Percentiles rank a stretch among this genome's conserved stretches.
Conservation (phyloP, 2,888 invertebrate species). For the Lasioglossum zephyrum region DNA sequence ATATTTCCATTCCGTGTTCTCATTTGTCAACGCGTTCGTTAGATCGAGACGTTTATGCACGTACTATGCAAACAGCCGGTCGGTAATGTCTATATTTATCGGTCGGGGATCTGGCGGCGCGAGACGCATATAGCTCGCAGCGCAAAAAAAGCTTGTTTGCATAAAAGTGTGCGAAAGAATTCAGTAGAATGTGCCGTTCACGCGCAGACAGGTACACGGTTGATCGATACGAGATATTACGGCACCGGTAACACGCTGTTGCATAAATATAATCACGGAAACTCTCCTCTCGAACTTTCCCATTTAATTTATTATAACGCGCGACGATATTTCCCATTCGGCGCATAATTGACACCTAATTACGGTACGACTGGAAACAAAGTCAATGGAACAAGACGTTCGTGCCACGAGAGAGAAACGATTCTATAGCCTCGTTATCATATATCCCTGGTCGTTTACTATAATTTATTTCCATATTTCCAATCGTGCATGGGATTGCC, state of each 20-base stretch:
- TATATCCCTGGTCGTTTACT: not conserved
- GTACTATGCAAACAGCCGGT: not conserved
- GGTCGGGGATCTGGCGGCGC: not conserved
- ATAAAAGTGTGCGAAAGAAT: conserved; percentile 18
- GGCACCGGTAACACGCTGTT: not conserved
- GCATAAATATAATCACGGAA: conserved; percentile 19
- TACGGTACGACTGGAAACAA: conserved; percentile 20
- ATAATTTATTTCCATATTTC: conserved; percentile 37
- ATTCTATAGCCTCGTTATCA: conserved; percentile 20
- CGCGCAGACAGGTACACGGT: not conserved
- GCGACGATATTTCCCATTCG: conserved; percentile 17
- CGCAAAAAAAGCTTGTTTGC: not conserved
- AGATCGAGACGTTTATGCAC: not conserved
- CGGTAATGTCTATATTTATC: conserved; percentile 2
- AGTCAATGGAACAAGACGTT: conserved; percentile 21
- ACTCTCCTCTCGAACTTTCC: not conserved
- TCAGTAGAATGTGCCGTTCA: not conserved
- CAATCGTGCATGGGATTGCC: conserved; percentile 40
- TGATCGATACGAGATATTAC: conserved; percentile 19
- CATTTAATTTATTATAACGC: conserved; percentile 16
- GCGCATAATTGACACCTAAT: conserved; percentile 37
- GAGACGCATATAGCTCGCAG: not conserved
- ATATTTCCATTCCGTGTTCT: conserved; percentile 2
- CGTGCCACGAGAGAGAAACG: not conserved
- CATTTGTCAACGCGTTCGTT: not conserved